Evolutionary conservation across 2,888 invertebrate genomes (phyloP).

Genomic region (Orthonevra nobilis): DNA sequence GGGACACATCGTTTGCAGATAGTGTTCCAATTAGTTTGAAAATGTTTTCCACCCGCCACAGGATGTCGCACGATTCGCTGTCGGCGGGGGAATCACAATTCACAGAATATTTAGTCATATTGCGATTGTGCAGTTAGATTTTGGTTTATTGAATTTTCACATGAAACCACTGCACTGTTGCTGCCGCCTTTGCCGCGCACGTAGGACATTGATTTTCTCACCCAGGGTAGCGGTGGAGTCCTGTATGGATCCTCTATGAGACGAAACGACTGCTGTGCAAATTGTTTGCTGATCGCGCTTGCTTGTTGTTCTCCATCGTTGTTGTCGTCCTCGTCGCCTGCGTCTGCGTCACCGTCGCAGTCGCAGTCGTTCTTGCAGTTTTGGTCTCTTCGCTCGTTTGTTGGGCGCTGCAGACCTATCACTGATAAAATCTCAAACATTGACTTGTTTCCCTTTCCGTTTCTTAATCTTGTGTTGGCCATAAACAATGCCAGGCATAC

Average conservation of each 20-base stretch:
- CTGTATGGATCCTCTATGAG: constrained; percentile 27
- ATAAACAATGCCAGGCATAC: constrained; percentile 67
- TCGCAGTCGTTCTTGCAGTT: constrained; percentile 39
- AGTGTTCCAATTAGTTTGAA: constrained; percentile 71
- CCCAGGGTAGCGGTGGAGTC: constrained; percentile 34
- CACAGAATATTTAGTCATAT: constrained; percentile 62
- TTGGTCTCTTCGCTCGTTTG: constrained; percentile 45
- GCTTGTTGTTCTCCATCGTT: constrained; percentile 44
- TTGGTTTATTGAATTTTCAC: constrained; percentile 69
- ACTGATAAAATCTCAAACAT: constrained; percentile 73
- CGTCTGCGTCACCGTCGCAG: constrained; percentile 13
- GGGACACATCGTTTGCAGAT: constrained; percentile 56
- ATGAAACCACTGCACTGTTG: constrained; percentile 57
- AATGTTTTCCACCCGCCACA: constrained; percentile 66
- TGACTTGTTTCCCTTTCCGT: constrained; percentile 71
- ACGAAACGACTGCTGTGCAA: constrained; percentile 58
- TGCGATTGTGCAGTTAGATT: constrained; percentile 67
- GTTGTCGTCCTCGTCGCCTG: constrained; percentile 17
- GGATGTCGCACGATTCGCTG: constrained; percentile 65
- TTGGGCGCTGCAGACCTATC: constrained; percentile 67
- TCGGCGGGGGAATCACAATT: constrained; percentile 37
- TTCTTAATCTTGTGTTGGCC: constrained; percentile 69
- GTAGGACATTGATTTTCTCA: constrained; percentile 69
- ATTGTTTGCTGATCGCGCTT: constrained; percentile 55
- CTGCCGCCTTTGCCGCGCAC: constrained; percentile 39